These are phyloP conservation scores for Trichosurus vulpecula DNA, from an alignment of 2,797 vertebrate species.

Conservation along the genomic window DNA sequence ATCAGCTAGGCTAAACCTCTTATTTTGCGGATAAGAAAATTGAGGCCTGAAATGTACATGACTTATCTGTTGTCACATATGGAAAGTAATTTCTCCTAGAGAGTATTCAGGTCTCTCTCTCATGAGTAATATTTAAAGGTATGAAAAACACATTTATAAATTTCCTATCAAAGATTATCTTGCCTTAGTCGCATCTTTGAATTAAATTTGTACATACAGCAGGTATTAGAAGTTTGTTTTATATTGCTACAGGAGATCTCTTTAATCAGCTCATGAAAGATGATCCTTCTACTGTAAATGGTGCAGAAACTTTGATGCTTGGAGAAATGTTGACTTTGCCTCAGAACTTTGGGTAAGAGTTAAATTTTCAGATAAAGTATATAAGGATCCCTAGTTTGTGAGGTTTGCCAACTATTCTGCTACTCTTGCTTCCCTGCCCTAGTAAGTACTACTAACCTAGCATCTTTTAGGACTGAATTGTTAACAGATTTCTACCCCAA, in stretches of 20 bases:
- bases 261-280: slow-evolving; percentile 95
- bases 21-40: neutral
- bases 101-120: neutral
- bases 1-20: neutral
- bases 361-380: slow-evolving; percentile 12
- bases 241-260: slow-evolving; percentile 88
- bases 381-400: neutral
- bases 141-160: neutral
- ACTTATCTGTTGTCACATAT: neutral
- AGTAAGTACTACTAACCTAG: neutral
- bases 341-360: slow-evolving; percentile 97
- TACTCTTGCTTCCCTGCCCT: neutral
- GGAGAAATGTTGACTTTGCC: slow-evolving; percentile 99
- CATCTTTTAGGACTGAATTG: neutral
- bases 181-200: slow-evolving; percentile 13
- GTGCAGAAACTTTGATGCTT: slow-evolving; percentile 94
- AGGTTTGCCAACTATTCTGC: neutral
- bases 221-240: slow-evolving; percentile 63
- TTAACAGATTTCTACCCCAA: neutral
- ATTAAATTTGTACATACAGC: slow-evolving; percentile 38
- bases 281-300: slow-evolving; percentile 96
- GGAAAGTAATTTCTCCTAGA: neutral
- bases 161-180: neutral
- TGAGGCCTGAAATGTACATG: neutral
- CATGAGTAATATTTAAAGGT: neutral